These are phyloP conservation scores for Ischnura elegans DNA, from an alignment of 2,888 invertebrate species.

Conservation along the genomic window DNA sequence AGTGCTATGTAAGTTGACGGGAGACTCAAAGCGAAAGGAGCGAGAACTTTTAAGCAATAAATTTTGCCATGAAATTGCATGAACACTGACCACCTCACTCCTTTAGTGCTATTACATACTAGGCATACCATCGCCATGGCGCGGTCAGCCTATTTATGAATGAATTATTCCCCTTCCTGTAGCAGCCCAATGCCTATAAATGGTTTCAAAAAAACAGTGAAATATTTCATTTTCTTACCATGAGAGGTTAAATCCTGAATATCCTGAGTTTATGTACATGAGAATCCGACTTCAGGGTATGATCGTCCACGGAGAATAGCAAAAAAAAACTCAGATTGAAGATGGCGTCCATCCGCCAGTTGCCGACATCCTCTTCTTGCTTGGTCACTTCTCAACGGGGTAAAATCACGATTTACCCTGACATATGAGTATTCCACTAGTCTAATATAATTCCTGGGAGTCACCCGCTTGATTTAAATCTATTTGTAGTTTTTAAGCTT, in stretches of 20 bases:
- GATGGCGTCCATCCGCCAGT: constrained; percentile 66
- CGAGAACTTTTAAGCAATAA: neutral
- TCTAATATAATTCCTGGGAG: neutral
- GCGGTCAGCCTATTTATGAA: constrained; percentile 39
- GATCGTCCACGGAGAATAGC: constrained; percentile 56
- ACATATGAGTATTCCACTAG: constrained; percentile 14
- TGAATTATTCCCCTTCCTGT: neutral
- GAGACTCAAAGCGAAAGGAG: neutral
- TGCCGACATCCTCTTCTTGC: constrained; percentile 77
- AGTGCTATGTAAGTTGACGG: neutral
- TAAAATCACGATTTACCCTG: constrained; percentile 55
- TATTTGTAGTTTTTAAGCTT: neutral
- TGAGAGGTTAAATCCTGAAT: constrained; percentile 44
- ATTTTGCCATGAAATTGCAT: neutral
- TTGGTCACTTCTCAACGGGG: constrained; percentile 76
- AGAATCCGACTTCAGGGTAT: constrained; percentile 40
- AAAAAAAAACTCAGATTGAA: constrained; percentile 64
- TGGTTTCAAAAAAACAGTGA: neutral
- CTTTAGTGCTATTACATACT: constrained; percentile 43
- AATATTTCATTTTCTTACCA: constrained; percentile 23
- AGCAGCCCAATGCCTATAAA: neutral
- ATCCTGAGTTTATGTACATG: constrained; percentile 42
- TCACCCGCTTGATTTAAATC: neutral
- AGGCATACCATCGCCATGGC: constrained; percentile 37
- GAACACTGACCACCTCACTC: neutral